Conservation (phyloP, 2,888 invertebrate species). For the Drosophila meridionalis region DNA sequence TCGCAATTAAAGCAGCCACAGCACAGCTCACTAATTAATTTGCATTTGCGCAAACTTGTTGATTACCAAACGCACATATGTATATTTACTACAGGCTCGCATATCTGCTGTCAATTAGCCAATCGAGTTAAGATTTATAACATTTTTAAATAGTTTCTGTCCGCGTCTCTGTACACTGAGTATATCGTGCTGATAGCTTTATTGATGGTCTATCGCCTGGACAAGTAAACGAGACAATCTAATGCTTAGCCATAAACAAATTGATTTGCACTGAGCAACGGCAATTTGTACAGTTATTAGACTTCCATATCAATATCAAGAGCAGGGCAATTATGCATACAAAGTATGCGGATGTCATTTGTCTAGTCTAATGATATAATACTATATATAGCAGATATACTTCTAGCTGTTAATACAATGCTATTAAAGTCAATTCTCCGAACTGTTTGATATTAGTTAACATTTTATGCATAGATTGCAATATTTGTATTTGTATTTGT, state of each 20-base stretch:
- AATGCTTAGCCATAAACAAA: slow-evolving; percentile 21
- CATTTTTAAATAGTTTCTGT: slow-evolving; percentile 63
- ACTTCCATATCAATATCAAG: slow-evolving; percentile 14
- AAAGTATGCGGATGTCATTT: slow-evolving; percentile 42
- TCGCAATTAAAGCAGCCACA: slow-evolving; percentile 73
- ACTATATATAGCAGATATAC: neutral
- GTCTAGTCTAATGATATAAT: slow-evolving; percentile 12
- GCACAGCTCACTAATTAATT: slow-evolving; percentile 72
- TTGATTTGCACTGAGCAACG: slow-evolving; percentile 21
- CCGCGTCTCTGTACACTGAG: slow-evolving; percentile 30
- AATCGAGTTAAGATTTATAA: slow-evolving; percentile 67
- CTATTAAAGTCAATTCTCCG: neutral
- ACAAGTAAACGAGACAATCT: slow-evolving; percentile 25
- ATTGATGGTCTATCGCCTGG: slow-evolving; percentile 30
- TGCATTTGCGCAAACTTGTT: slow-evolving; percentile 76
- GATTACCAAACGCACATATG: slow-evolving; percentile 49
- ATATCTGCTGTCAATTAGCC: slow-evolving; percentile 50
- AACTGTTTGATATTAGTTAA: neutral
- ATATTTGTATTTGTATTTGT: neutral
- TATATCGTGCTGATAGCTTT: slow-evolving; percentile 52
- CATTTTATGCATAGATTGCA: slow-evolving; percentile 1
- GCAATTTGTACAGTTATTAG: slow-evolving; percentile 35
- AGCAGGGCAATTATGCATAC: slow-evolving; percentile 31
- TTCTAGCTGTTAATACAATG: neutral
- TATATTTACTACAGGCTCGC: neutral